A percentile compares a stretch with the other conserved stretches of the same genome.
Conservation (phyloP, 2,113 vertebrate species). For the rat (Rattus norvegicus) region DNA sequence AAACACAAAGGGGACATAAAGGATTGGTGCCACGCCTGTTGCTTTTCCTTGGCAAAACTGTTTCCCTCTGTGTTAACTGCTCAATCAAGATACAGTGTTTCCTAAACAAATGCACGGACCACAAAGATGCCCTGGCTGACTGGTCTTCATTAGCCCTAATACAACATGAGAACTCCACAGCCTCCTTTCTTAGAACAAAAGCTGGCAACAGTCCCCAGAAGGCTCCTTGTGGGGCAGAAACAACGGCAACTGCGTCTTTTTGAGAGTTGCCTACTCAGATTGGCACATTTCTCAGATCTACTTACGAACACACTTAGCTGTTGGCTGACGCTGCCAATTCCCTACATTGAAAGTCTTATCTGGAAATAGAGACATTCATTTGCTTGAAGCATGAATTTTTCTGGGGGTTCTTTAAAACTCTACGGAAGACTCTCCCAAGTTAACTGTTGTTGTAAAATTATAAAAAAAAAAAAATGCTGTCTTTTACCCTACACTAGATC, state of each 20-base stretch:
- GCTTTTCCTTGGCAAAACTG: slow-evolving; percentile 56
- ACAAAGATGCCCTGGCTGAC: not conserved
- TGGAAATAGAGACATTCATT: slow-evolving; percentile 11
- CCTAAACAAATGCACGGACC: not conserved
- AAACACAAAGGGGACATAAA: slow-evolving; percentile 72
- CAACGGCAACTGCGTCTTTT: slow-evolving; percentile 22
- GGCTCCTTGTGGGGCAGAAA: slow-evolving; percentile 44
- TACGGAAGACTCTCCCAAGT: not conserved
- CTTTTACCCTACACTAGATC: too few relatives aligned
- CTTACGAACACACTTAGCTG: not conserved
- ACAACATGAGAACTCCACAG: not conserved
- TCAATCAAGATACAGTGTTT: slow-evolving; percentile 60
- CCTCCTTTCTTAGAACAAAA: slow-evolving; percentile 2
- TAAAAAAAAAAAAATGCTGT: too few relatives aligned
- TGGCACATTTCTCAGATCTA: slow-evolving; percentile 30
- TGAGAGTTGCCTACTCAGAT: not conserved
- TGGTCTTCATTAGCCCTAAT: not conserved
- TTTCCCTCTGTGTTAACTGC: slow-evolving; percentile 33
- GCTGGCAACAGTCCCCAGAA: not conserved
- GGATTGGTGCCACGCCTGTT: slow-evolving; percentile 62
- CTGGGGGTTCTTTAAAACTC: slow-evolving; percentile 29
- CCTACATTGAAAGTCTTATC: not conserved
- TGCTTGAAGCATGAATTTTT: not conserved
- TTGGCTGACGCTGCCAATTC: not conserved
- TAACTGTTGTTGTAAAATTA: not conserved